These are phyloP conservation scores for Drosophila bipectinata DNA, from an alignment of 1,140 invertebrate species.

Conservation along the genomic window DNA sequence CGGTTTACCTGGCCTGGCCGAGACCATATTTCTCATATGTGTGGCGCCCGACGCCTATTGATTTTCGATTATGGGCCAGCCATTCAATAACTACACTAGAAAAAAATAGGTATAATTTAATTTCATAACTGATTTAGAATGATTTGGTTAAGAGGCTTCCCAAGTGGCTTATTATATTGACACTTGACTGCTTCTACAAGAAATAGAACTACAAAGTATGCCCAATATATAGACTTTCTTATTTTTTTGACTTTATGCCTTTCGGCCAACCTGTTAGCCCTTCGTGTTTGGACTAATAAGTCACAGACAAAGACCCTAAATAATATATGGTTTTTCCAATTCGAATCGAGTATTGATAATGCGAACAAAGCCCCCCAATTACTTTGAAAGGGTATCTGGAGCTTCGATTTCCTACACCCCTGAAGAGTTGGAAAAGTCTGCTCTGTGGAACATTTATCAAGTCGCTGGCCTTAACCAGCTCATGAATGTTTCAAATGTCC, in stretches of 20 bases:
- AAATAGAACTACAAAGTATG: no score
- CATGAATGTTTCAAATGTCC: slow-evolving; percentile 68
- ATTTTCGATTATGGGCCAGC: slow-evolving; percentile 76
- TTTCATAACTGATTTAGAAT: neutral
- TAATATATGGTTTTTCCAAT: slow-evolving; percentile 34
- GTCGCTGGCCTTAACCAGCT: slow-evolving; percentile 46
- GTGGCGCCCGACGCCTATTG: slow-evolving; percentile 48
- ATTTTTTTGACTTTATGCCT: neutral
- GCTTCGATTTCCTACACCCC: neutral
- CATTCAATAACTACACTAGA: slow-evolving; percentile 10
- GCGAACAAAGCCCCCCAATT: slow-evolving; percentile 3
- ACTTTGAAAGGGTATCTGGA: neutral
- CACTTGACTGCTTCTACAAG: no score
- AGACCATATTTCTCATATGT: slow-evolving; percentile 58
- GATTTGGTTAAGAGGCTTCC: no score
- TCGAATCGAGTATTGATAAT: slow-evolving; percentile 68
- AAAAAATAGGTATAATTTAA: neutral
- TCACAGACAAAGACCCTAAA: slow-evolving; percentile 38
- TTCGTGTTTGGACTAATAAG: slow-evolving; percentile 68
- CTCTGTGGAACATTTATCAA: slow-evolving; percentile 40
- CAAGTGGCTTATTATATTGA: no score
- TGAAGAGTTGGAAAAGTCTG: neutral
- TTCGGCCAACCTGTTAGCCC: slow-evolving; percentile 67
- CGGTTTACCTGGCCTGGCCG: slow-evolving; percentile 20
- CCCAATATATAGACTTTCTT: neutral